Evolutionary conservation across 2,113 vertebrate species (phyloP).

Genomic region (Azemiops feae): DNA sequence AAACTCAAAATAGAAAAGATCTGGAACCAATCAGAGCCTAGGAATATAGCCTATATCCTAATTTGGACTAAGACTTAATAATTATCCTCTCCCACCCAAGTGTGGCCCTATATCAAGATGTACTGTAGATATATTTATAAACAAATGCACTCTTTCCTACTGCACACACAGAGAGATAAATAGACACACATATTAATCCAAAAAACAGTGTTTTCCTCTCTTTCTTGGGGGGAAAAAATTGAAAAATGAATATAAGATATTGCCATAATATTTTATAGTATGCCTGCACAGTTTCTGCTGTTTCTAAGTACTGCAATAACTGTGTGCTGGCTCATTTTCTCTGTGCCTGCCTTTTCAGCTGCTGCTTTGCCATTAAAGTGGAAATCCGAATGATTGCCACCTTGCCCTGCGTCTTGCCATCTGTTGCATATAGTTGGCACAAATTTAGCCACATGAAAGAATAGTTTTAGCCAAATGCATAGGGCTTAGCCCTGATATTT

Average conservation of each 20-base stretch:
- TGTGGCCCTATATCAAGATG: background rate
- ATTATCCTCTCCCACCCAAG: background rate
- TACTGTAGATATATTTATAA: background rate
- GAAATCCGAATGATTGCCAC: background rate
- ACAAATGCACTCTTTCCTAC: background rate
- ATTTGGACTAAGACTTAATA: background rate
- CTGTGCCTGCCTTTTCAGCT: conserved; percentile 4
- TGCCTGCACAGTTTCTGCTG: background rate
- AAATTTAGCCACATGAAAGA: background rate
- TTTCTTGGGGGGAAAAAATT: conserved; percentile 20
- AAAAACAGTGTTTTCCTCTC: background rate
- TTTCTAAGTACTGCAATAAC: conserved; percentile 4
- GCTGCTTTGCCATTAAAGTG: background rate
- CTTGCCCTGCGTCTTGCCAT: background rate
- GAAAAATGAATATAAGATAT: conserved; percentile 1
- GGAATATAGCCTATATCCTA: background rate
- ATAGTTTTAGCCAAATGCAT: background rate
- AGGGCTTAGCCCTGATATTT: background rate
- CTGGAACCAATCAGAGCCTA: background rate
- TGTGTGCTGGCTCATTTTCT: conserved; percentile 16
- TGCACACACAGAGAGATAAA: background rate
- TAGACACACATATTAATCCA: background rate
- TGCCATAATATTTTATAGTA: conserved; percentile 13
- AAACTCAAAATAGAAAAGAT: background rate
- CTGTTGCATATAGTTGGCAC: background rate